Conservation (phyloP, 1,140 invertebrate species). For the Lordiphosa stackelbergi region DNA sequence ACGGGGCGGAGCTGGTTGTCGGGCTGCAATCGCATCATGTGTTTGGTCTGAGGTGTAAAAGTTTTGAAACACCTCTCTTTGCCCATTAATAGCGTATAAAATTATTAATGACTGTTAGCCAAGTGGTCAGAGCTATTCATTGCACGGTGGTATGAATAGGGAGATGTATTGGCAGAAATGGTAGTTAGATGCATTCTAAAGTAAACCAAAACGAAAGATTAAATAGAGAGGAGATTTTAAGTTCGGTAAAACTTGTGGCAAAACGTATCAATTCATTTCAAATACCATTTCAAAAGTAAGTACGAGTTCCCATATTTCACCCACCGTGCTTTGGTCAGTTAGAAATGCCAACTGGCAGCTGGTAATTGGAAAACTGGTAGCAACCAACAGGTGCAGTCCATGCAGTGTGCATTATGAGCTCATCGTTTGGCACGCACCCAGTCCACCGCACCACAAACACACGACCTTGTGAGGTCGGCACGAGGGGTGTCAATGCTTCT, state of each 20-base stretch:
- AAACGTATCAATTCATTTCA: no score
- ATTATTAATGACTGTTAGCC: conserved; percentile 52
- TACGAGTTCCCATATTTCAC: neutral
- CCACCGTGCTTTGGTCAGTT: conserved; percentile 46
- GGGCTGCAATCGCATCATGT: conserved; percentile 24
- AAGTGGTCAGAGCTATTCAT: conserved; percentile 13
- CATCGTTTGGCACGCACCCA: conserved; percentile 58
- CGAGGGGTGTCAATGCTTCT: conserved; percentile 7
- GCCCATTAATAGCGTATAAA: conserved; percentile 52
- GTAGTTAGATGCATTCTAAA: no score
- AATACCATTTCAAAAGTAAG: no score
- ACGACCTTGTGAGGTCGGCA: conserved; percentile 46
- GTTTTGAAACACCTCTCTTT: conserved; percentile 55
- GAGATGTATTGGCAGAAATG: neutral
- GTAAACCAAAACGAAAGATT: no score
- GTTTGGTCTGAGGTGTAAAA: conserved; percentile 32
- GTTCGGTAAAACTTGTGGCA: no score
- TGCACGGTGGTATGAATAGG: conserved; percentile 19
- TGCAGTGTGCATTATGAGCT: conserved; percentile 46
- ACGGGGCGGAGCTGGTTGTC: conserved; percentile 21
- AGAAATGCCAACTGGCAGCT: conserved; percentile 48
- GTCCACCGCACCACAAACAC: conserved; percentile 2
- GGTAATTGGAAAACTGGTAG: conserved; percentile 7
- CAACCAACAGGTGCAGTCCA: conserved; percentile 48
- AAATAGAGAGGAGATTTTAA: no score